Conservation (phyloP, 2,888 invertebrate species). For the Podabrus alpinus region DNA sequence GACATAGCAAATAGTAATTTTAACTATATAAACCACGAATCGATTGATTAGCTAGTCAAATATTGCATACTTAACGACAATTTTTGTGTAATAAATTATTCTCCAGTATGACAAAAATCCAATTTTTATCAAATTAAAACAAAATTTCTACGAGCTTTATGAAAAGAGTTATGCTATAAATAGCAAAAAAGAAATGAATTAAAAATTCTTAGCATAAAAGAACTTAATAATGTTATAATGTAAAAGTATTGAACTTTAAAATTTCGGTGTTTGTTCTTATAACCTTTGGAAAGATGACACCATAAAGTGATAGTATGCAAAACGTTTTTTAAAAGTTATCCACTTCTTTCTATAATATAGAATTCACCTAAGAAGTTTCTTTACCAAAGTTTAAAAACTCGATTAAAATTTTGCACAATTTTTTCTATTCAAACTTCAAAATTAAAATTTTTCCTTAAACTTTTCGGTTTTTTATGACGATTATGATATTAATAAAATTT, state of each 20-base stretch:
- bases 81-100: too few relatives aligned
- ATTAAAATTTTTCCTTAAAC: conserved; percentile 12
- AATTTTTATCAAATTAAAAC: too few relatives aligned
- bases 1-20: too few relatives aligned
- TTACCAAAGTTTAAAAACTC: conserved; percentile 17
- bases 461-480: conserved; percentile 1
- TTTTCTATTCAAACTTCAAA: conserved; percentile 18
- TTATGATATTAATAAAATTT: neutral
- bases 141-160: too few relatives aligned
- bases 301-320: conserved; percentile 19
- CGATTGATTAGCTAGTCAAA: too few relatives aligned
- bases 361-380: neutral
- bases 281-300: conserved; percentile 15
- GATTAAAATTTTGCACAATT: conserved; percentile 19
- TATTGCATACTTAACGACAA: too few relatives aligned
- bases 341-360: neutral
- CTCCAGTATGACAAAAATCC: too few relatives aligned
- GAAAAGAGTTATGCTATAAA: too few relatives aligned
- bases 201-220: neutral
- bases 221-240: neutral
- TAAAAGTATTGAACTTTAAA: neutral
- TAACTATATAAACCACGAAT: too few relatives aligned
- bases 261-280: conserved; percentile 2
- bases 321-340: conserved; percentile 12
- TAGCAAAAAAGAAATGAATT: too few relatives aligned